Evolutionary conservation across 2,888 invertebrate genomes (phyloP), one percentile per base, ranked within the genome.

Genomic region (Cynaeus angustus): DNA sequence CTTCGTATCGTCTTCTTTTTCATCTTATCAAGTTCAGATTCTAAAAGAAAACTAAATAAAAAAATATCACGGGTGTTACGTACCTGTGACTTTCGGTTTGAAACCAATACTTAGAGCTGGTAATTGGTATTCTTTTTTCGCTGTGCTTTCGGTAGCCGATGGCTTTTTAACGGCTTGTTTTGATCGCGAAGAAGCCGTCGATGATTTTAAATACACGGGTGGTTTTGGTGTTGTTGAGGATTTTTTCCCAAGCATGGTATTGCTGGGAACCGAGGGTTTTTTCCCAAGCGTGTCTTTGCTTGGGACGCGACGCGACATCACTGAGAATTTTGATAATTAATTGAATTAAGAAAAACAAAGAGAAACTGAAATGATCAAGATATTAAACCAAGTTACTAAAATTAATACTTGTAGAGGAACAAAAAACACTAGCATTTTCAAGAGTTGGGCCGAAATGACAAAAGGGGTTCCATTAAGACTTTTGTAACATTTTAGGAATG

Each of bases 1-100:
- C 83, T 74, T 55, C 83, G 75, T 3, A 79, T 79, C 3, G 79
- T 77, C 67, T 80, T 81, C 62, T 79, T 77, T 66, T 79, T 80
- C 9, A 80, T 66, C 69, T 77, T 77, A 21, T 80, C 78, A 70
- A 78, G 76, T 46, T 80, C 62, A 0, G 77, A 66, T 46, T 66
- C 77, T 76, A 16, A n/a, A n/a, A 6, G 6, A 12, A 41, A 5
- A 2, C 1, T n/a, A 1, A 65, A 9, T 43, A 37, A 14, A 33
- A 45, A 3, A 16, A 10, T 10, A 5, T 53, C 53, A 13, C 14
- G 16, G 10, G 1, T 21, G 4, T 21, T 21, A 21, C 21, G 1
- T 45, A 45, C 53, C 61, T 8, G 61, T 61, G 12, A 16, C 10
- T 43, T 48, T 45, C 13, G 53, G 45, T 7, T 45, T 45, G 33